Percentiles rank a stretch among this genome's conserved stretches.
Evolutionary conservation across 2,113 vertebrate genomes (phyloP).

Genomic region (Prunella himalayana): DNA sequence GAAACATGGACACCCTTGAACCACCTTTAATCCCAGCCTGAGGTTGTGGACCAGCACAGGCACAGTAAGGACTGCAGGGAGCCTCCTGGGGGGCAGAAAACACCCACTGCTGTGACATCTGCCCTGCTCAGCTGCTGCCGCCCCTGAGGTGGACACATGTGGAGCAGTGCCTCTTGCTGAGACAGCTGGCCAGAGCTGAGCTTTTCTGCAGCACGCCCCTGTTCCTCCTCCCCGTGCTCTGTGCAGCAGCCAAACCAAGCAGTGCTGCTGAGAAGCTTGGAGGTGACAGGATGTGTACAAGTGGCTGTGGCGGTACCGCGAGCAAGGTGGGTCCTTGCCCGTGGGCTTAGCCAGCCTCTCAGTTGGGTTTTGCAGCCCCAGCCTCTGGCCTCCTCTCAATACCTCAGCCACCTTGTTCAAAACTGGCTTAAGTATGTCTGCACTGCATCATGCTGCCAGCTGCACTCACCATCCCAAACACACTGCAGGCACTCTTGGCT

Average conservation of each 20-base stretch:
- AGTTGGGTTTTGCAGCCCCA: not conserved
- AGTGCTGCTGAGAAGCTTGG: not conserved
- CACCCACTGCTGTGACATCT: not conserved
- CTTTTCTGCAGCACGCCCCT: not conserved
- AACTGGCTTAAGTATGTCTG: not conserved
- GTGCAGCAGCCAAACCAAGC: accelerated
- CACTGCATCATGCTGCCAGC: not conserved
- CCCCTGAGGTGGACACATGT: not conserved
- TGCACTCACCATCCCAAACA: not conserved
- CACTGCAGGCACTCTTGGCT: not conserved
- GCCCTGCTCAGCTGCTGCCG: accelerated
- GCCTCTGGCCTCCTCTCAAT: not conserved
- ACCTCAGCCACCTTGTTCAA: not conserved
- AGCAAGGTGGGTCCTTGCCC: not conserved
- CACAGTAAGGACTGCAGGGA: not conserved
- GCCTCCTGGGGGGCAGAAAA: not conserved
- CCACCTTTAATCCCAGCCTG: not conserved
- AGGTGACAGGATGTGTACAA: accelerated
- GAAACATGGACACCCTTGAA: not conserved
- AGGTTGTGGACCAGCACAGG: not conserved
- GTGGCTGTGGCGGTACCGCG: accelerated
- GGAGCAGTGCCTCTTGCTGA: not conserved
- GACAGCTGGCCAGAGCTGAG: not conserved
- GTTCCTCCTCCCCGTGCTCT: not conserved
- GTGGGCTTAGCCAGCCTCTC: not conserved